Conservation (phyloP, 2,113 vertebrate genomes). For the Pomatostomus ruficeps region DNA sequence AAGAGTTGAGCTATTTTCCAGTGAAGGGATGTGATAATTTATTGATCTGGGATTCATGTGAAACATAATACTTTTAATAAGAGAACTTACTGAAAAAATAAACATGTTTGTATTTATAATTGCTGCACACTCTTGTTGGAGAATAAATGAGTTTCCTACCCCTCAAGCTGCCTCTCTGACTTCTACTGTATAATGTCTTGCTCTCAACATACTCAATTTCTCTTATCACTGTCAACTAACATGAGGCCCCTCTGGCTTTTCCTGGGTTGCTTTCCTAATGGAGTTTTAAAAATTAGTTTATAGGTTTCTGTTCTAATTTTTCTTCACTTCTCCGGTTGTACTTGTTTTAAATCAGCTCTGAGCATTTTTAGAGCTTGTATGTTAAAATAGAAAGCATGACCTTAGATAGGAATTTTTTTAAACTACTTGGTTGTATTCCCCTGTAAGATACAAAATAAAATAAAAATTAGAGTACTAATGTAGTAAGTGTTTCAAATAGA, state of each 20-base stretch:
- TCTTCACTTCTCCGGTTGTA: neutral
- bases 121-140: neutral
- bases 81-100: neutral
- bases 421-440: neutral
- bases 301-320: neutral
- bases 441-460: neutral
- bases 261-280: neutral
- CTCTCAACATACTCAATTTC: neutral
- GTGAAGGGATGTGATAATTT: neutral
- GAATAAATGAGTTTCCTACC: neutral
- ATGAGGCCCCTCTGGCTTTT: conserved; percentile 2
- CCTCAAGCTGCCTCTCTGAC: neutral
- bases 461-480: neutral
- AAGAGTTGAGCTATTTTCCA: neutral
- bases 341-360: neutral
- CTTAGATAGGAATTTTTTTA: neutral
- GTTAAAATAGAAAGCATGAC: neutral
- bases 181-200: neutral
- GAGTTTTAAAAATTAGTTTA: neutral
- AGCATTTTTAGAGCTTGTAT: neutral
- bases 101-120: neutral
- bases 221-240: neutral
- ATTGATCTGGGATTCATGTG: neutral
- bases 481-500: neutral
- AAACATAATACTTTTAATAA: neutral